Conservation (phyloP, 2,113 vertebrate genomes). For the Dinomys branickii region DNA sequence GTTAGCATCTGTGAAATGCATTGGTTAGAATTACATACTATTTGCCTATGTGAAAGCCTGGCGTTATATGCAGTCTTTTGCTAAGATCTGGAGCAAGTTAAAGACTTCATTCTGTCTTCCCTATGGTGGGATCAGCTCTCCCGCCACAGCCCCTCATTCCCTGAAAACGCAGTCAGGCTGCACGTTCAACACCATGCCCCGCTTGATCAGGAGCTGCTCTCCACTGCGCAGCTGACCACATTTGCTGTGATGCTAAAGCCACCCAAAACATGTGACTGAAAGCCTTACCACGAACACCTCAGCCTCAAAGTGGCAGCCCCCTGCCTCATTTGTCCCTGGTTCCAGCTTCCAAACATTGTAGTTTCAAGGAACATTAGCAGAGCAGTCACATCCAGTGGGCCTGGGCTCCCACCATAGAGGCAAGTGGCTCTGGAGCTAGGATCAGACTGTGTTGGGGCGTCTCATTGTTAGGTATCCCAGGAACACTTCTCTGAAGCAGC, state of each 20-base stretch:
- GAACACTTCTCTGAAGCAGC: background rate
- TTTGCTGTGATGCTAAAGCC: background rate
- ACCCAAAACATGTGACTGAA: no score
- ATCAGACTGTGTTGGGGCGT: background rate
- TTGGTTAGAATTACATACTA: background rate
- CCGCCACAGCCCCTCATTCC: no score
- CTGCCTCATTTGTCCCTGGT: background rate
- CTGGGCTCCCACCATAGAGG: no score
- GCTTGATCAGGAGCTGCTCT: background rate
- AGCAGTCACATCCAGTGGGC: background rate
- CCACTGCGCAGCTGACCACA: background rate
- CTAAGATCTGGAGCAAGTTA: slow-evolving; percentile 5
- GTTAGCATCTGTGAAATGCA: background rate
- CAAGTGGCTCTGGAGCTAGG: background rate
- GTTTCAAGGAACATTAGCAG: background rate
- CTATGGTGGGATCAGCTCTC: background rate
- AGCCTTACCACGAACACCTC: background rate
- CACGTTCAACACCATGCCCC: background rate
- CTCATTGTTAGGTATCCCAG: background rate
- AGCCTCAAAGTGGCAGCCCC: background rate
- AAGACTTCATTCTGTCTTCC: background rate
- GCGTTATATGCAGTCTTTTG: background rate
- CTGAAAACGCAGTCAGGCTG: background rate
- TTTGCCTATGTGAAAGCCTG: background rate
- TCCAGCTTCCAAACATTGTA: background rate